Evolutionary conservation across 35 echinoderm and acorn worm genomes (phyloP), one percentile per base, ranked within the genome.

Genomic region (Patiria miniata): DNA sequence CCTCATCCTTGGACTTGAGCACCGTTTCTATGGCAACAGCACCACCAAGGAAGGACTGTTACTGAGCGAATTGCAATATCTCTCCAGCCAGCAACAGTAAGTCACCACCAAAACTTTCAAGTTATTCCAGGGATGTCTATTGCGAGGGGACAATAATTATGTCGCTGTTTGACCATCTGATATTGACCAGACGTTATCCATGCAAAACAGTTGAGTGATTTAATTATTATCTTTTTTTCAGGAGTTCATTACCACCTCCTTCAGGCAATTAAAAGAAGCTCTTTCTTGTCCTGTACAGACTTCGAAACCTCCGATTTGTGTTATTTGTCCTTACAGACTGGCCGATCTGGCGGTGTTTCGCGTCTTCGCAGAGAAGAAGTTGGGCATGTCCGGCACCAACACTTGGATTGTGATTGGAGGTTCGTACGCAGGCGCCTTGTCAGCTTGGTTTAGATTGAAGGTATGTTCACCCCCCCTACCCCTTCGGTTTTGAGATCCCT

Each of bases 361-460:
- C 23, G 51, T 78, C 39, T 87, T 88, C 78, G 91, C 91, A 19
- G 58, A 0, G 33, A 77, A 47, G 38, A 59, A 90, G 28, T 94
- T 86, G 60, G 1, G n/a, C 2, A 42, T 94, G 39, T 57, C 77
- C 5, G 30, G 79, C 17, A 85, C 52, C 0, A 94, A 90, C 68
- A 77, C 34, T 1, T 94, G 93, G 93, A 94, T 94, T 23, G 47
- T 73, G 52, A 50, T 94, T 78, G 93, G 93, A 39, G 93, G 93
- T 2, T 90, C 87, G 3, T 94, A 94, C 28, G 58, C 93, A 32
- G 93, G 93, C 40, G 68, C 83, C 52, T 38, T 94, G 78, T 90
- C 93, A 82, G 93, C 93, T n/a, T 94, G 93, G 93, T 86, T 90
- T 55, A 94, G 82, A 84, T 8, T 94, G 9, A 94, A 94, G 88